A percentile compares a stretch with the other conserved stretches of the same genome.
phyloP scores from a whole-genome alignment of 2,113 vertebrate species.

The Rafetus swinhoei region DNA sequence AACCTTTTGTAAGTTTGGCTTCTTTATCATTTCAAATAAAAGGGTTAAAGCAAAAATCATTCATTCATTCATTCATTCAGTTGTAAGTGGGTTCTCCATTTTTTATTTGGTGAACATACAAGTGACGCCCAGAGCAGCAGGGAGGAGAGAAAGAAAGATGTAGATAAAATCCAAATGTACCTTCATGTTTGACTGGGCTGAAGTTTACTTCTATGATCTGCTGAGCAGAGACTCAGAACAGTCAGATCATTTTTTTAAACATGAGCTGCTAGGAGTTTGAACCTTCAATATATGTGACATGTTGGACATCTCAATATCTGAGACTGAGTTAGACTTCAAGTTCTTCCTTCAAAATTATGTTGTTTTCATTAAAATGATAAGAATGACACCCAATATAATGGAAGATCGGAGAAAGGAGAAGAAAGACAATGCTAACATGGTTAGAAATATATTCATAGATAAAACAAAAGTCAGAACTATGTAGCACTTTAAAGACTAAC shows the following conservation, averaged over 20 bases:
- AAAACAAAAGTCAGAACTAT: neutral
- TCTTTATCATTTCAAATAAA: neutral
- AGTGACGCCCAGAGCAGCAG: neutral
- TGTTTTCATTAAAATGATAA: constrained; percentile 32
- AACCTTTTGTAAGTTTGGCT: neutral
- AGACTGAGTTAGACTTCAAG: neutral
- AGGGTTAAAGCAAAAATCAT: constrained; percentile 4
- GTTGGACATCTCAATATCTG: neutral
- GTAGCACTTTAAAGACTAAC: no score
- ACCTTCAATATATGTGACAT: neutral
- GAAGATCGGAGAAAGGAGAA: neutral
- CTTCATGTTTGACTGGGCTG: neutral
- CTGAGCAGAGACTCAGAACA: neutral
- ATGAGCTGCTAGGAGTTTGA: neutral
- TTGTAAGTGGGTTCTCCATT: neutral
- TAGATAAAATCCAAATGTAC: neutral
- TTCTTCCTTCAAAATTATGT: neutral
- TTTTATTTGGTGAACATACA: neutral
- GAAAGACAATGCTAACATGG: neutral
- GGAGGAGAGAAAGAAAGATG: neutral
- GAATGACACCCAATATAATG: neutral
- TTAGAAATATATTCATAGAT: neutral
- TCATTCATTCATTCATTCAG: neutral
- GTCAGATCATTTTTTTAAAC: neutral
- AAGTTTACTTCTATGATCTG: neutral